Conservation (phyloP, 2,797 vertebrate genomes). For the Neosalanx taihuensis region DNA sequence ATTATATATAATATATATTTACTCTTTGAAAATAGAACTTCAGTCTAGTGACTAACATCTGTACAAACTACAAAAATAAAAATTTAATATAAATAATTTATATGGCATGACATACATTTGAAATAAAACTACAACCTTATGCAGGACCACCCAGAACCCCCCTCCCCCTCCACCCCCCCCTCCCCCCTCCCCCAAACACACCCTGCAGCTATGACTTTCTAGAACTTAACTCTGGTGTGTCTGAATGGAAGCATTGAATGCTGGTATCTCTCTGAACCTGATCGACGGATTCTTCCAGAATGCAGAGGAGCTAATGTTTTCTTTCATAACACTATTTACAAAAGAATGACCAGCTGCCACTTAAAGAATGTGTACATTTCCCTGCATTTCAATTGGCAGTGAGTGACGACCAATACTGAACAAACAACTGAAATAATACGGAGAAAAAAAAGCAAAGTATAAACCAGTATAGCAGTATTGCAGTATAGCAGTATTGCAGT, state of each 20-base stretch:
- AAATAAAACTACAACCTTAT: conserved; percentile 76
- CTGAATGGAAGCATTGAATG: conserved; percentile 50
- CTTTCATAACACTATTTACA: conserved; percentile 55
- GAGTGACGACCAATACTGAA: conserved; percentile 74
- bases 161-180: no score
- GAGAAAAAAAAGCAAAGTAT: conserved; percentile 30
- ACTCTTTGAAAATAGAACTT: conserved; percentile 99
- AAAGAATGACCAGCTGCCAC: conserved; percentile 74
- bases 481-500: no score
- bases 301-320: conserved; percentile 67
- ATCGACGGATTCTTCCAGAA: conserved; percentile 53
- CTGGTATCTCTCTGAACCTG: conserved; percentile 52
- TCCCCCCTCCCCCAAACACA: conserved; percentile 32
- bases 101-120: conserved; percentile 83
- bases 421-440: conserved; percentile 38
- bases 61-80: conserved; percentile 99
- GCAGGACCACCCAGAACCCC: conserved; percentile 65
- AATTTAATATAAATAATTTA: conserved; percentile 99
- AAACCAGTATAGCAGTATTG: conserved; percentile 26
- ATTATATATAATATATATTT: conserved; percentile 94
- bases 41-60: conserved; percentile 90
- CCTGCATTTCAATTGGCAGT: conserved; percentile 81
- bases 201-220: conserved; percentile 37
- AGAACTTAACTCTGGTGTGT: conserved; percentile 42
- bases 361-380: conserved; percentile 64